Evolutionary conservation across 2,113 vertebrate species (phyloP).

Genomic region (Otolemur garnettii): DNA sequence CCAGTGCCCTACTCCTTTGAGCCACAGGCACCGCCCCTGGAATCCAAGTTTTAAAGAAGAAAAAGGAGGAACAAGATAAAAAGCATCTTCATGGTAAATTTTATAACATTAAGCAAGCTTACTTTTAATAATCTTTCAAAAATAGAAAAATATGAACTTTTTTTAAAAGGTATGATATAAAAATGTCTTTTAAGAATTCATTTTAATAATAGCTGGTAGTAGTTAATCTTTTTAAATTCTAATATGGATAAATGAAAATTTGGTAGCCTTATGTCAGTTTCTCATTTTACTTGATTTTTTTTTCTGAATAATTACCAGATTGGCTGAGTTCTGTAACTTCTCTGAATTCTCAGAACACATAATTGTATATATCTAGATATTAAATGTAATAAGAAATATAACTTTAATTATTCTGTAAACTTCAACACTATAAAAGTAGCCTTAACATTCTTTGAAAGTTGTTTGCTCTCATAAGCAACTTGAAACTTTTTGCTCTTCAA

Average conservation of each 20-base stretch:
- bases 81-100: neutral
- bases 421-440: neutral
- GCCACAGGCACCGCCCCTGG: too few relatives aligned
- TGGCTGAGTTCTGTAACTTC: neutral
- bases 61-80: neutral
- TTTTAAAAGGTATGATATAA: neutral
- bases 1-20: too few relatives aligned
- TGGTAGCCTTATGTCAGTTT: neutral
- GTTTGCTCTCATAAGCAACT: neutral
- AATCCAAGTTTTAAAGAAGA: constrained; percentile 22
- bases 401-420: constrained; percentile 12
- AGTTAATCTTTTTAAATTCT: constrained; percentile 1
- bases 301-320: neutral
- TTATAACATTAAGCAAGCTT: neutral
- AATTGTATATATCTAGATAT: neutral
- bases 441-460: neutral
- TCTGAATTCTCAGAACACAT: neutral
- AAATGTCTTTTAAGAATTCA: constrained; percentile 15
- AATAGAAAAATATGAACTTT: neutral
- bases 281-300: neutral
- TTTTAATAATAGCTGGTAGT: neutral
- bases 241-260: neutral
- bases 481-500: neutral
- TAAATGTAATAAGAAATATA: neutral
- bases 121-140: neutral